A percentile compares a stretch with the other conserved stretches of the same genome.
Evolutionary conservation across 2,113 vertebrate genomes (phyloP).

Genomic region (Epinephelus fuscoguttatus): DNA sequence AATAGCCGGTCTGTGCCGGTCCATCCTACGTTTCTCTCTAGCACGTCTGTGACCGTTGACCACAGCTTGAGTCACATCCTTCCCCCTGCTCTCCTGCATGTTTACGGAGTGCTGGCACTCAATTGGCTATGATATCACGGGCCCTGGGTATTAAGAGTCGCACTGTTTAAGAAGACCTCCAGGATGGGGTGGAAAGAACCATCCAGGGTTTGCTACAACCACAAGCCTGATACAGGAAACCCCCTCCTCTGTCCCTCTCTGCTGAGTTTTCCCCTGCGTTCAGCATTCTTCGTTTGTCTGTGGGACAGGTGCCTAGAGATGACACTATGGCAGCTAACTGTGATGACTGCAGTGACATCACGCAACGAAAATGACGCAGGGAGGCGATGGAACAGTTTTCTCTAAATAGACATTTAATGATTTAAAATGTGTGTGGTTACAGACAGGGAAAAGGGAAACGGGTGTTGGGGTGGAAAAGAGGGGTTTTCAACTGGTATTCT

Average conservation of each 20-base stretch:
- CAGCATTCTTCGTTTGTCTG: conserved; percentile 44
- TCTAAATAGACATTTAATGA: conserved; percentile 84
- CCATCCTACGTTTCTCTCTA: conserved; percentile 55
- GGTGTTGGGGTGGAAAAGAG: conserved; percentile 40
- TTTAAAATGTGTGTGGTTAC: conserved; percentile 69
- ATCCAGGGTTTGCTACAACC: conserved; percentile 39
- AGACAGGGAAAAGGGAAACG: conserved; percentile 58
- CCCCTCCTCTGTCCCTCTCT: conserved; percentile 3
- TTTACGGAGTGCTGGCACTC: conserved; percentile 71
- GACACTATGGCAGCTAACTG: conserved; percentile 33
- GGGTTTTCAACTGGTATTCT: conserved; percentile 35
- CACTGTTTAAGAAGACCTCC: conserved; percentile 62
- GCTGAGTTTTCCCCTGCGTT: conserved; percentile 45
- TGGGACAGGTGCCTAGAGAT: conserved; percentile 44
- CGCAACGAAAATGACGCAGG: conserved; percentile 50
- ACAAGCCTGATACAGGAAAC: conserved; percentile 48
- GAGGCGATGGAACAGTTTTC: conserved; percentile 65
- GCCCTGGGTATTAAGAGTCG: conserved; percentile 48
- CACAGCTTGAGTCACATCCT: conserved; percentile 82
- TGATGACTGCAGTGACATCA: conserved; percentile 47
- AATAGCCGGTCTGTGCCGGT: conserved; percentile 71
- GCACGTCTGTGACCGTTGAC: conserved; percentile 59
- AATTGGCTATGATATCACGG: conserved; percentile 70
- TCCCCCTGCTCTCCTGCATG: conserved; percentile 57
- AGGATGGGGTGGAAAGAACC: conserved; percentile 72